These are phyloP conservation scores for Dendrocincla tyrannina DNA, from an alignment of 2,797 vertebrate species.

Conservation along the genomic window DNA sequence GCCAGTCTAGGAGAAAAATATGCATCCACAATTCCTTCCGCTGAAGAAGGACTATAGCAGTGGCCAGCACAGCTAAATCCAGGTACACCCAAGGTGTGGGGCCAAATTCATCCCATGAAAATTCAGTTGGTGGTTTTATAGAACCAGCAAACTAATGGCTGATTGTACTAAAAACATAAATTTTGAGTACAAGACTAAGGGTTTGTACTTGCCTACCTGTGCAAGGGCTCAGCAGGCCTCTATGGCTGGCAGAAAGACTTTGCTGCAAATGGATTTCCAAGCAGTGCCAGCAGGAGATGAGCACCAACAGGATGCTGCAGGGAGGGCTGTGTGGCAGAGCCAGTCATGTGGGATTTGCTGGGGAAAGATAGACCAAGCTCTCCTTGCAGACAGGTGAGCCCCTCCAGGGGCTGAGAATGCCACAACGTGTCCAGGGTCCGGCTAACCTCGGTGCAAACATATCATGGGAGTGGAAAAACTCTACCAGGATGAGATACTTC, in stretches of 20 bases:
- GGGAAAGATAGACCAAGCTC: not conserved
- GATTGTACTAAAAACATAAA: not conserved
- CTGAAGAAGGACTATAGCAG: not conserved
- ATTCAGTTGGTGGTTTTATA: not conserved
- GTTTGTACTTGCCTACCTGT: not conserved
- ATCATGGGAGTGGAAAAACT: not conserved
- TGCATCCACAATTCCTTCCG: not conserved
- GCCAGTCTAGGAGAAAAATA: not conserved
- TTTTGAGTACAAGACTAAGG: not conserved
- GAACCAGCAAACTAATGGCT: not conserved
- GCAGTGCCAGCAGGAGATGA: not conserved
- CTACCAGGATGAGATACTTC: not conserved
- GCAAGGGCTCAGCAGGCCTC: not conserved
- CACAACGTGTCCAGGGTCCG: not conserved
- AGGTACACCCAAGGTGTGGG: not conserved
- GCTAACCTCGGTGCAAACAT: not conserved
- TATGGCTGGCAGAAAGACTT: not conserved
- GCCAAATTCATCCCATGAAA: not conserved
- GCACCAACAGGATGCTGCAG: not conserved
- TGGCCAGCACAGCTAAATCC: not conserved
- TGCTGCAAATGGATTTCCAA: not conserved
- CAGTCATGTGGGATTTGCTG: fast-evolving
- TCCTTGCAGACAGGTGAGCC: not conserved
- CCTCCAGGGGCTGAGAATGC: not conserved
- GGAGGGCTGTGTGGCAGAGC: not conserved